These are phyloP conservation scores for Erebia palarica DNA, from an alignment of 2,888 invertebrate genomes.

Conservation along the genomic window DNA sequence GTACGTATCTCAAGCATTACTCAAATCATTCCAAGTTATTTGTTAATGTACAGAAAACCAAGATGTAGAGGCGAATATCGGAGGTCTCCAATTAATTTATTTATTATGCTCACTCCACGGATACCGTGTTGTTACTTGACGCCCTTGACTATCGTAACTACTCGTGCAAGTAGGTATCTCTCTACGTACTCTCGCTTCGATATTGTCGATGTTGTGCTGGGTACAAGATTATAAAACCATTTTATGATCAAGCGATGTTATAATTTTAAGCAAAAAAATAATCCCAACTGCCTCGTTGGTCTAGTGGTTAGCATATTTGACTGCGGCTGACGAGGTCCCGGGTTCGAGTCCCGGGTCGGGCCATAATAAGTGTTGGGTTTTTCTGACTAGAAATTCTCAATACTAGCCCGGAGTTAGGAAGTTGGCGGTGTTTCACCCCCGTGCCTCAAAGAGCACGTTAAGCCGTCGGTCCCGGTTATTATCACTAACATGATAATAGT, in stretches of 20 bases:
- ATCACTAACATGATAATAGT: too few relatives aligned
- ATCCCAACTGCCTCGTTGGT: too few relatives aligned
- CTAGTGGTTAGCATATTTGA: too few relatives aligned
- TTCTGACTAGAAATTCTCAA: too few relatives aligned
- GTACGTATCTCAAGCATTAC: too few relatives aligned
- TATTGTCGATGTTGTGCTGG: conserved; percentile 9
- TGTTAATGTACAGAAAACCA: neutral
- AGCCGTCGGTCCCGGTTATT: too few relatives aligned
- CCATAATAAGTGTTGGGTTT: too few relatives aligned
- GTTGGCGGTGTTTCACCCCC: too few relatives aligned
- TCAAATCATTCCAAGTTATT: neutral
- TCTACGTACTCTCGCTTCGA: conserved; percentile 19
- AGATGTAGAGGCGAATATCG: neutral
- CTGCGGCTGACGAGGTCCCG: too few relatives aligned
- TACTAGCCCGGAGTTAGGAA: too few relatives aligned
- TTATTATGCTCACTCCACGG: conserved; percentile 48
- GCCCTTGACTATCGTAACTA: conserved; percentile 50
- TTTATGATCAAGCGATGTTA: neutral
- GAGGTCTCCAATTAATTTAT: conserved; percentile 52
- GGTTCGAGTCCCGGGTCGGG: too few relatives aligned
- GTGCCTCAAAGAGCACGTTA: too few relatives aligned
- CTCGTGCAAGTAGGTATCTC: neutral
- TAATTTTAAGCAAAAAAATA: neutral
- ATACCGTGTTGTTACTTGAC: conserved; percentile 50
- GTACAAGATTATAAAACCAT: neutral